Evolutionary conservation across 2,113 vertebrate species (phyloP).

Genomic region (Salvelinus sp.): DNA sequence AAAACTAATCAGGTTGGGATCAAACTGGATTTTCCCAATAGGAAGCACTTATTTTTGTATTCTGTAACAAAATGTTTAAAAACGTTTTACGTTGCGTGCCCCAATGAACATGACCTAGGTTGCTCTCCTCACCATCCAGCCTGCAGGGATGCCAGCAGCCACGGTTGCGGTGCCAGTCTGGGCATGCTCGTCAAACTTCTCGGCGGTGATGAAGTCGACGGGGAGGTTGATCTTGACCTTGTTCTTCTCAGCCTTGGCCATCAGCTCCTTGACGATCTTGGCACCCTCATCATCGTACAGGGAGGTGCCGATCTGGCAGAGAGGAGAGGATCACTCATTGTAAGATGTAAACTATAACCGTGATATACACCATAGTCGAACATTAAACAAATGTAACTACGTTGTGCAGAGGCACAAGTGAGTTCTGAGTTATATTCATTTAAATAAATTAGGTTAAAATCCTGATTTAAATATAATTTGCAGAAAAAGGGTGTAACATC

Average conservation of each 20-base stretch:
- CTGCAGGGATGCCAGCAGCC: constrained; percentile 85
- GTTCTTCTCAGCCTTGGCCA: constrained; percentile 96
- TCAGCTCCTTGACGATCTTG: constrained; percentile 95
- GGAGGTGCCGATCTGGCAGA: constrained; percentile 87
- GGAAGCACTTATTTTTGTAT: background rate
- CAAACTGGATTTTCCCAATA: background rate
- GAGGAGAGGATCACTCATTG: background rate
- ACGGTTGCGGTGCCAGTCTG: constrained; percentile 84
- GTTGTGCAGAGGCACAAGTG: too few species aligned
- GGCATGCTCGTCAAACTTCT: constrained; percentile 96
- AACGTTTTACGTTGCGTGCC: background rate
- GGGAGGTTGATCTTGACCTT: constrained; percentile 92
- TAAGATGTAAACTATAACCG: too few species aligned
- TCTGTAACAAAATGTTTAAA: too few species aligned
- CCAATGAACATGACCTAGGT: background rate
- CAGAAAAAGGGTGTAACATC: too few species aligned
- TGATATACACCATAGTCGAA: too few species aligned
- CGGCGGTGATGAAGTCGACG: constrained; percentile 91
- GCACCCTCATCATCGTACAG: constrained; percentile 93
- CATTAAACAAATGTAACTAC: too few species aligned
- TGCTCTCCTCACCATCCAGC: constrained; percentile 91
- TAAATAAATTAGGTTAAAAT: too few species aligned
- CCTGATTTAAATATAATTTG: too few species aligned
- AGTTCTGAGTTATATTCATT: too few species aligned
- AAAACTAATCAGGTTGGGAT: too few species aligned